phyloP scores from a whole-genome alignment of 2,113 vertebrate species.

The Gambusia affinis region DNA sequence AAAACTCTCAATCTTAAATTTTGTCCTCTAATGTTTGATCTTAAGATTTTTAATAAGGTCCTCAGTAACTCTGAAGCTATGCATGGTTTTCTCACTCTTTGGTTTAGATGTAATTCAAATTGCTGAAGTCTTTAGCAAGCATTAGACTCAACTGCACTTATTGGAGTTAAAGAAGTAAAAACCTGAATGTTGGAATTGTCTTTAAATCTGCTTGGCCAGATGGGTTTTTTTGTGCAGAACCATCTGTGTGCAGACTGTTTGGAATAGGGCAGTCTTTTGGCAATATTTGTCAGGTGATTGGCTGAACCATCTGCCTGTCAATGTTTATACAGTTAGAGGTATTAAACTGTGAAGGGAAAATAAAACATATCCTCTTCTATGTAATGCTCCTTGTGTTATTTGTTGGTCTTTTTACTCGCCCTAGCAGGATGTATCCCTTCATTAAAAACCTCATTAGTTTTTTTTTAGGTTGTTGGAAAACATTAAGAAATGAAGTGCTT shows the following conservation, averaged over 20 bases:
- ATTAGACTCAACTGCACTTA: not conserved
- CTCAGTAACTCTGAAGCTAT: not conserved
- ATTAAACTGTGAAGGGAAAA: not conserved
- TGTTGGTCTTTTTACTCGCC: not conserved
- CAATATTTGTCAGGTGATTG: constrained; percentile 6
- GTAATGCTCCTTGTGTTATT: not conserved
- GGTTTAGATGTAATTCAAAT: not conserved
- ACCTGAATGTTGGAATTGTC: not conserved
- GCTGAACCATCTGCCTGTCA: constrained; percentile 2
- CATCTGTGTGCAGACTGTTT: not conserved
- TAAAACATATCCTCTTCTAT: not conserved
- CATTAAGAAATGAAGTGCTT: not conserved
- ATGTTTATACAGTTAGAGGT: not conserved
- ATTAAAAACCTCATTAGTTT: not conserved
- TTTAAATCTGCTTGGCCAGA: not conserved
- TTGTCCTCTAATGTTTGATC: not conserved
- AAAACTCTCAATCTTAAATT: not conserved
- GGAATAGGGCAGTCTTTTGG: not conserved
- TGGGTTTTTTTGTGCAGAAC: constrained; percentile 1
- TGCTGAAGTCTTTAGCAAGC: not conserved
- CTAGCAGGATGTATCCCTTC: not conserved
- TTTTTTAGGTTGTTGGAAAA: not conserved
- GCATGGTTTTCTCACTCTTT: not conserved
- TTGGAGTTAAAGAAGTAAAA: not conserved
- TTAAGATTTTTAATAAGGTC: not conserved